These are phyloP conservation scores for Rhynchopsitta pachyrhyncha DNA, from an alignment of 2,113 vertebrate genomes.

Conservation along the genomic window DNA sequence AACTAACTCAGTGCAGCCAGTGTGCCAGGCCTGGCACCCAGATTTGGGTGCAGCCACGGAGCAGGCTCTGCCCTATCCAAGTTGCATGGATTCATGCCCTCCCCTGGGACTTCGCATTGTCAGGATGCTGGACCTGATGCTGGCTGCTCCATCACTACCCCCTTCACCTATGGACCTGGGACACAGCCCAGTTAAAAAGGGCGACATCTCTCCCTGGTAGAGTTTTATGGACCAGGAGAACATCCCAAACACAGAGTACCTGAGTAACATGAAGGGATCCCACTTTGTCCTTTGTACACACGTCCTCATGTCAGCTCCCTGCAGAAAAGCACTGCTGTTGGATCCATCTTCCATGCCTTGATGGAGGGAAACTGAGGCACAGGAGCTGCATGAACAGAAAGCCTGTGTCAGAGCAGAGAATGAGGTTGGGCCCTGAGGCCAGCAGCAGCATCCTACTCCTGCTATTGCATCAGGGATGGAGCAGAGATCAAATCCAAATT, in stretches of 20 bases:
- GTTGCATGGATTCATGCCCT: neutral
- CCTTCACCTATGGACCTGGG: accelerated
- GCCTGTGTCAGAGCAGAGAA: neutral
- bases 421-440: neutral
- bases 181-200: neutral
- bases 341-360: neutral
- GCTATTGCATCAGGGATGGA: neutral
- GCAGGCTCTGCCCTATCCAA: neutral
- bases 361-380: neutral
- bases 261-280: accelerated
- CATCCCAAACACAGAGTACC: neutral
- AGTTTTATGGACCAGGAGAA: neutral
- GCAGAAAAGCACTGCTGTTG: neutral
- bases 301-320: accelerated
- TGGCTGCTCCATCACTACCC: neutral
- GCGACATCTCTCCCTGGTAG: accelerated
- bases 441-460: neutral
- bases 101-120: neutral
- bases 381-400: neutral
- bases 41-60: accelerated
- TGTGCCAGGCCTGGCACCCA: accelerated
- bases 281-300: accelerated
- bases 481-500: neutral
- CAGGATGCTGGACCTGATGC: neutral
- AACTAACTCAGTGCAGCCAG: neutral